These are phyloP conservation scores for Pantelozetes paolii DNA, from an alignment of 2,888 invertebrate species.

Conservation along the genomic window DNA sequence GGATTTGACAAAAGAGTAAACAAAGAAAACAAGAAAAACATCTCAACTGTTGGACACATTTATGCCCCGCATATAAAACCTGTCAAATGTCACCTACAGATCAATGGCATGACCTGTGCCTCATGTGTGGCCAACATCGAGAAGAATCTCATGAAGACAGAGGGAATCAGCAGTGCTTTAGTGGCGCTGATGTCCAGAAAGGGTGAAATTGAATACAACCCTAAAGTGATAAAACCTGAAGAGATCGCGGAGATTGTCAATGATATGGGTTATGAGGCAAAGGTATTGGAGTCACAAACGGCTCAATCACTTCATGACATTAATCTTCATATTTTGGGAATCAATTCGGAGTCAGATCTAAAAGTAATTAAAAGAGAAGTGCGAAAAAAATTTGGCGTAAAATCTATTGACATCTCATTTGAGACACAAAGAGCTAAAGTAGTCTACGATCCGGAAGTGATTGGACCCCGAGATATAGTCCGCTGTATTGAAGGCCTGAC, in stretches of 20 bases:
- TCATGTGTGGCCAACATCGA: slow-evolving; percentile 94
- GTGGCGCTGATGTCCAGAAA: slow-evolving; percentile 91
- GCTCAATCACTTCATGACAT: slow-evolving; percentile 24
- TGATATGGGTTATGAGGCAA: slow-evolving; percentile 39
- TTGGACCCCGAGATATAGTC: slow-evolving; percentile 73
- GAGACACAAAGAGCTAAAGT: slow-evolving; percentile 94
- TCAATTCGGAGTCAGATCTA: not conserved
- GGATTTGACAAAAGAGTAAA: not conserved
- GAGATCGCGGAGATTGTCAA: slow-evolving; percentile 34
- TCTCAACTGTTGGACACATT: no score
- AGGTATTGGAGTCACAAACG: slow-evolving; percentile 11
- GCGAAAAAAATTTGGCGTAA: slow-evolving; percentile 24
- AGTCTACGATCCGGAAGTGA: slow-evolving; percentile 70
- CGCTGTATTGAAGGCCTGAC: slow-evolving; percentile 76
- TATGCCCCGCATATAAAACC: not conserved
- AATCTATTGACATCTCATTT: slow-evolving; percentile 59
- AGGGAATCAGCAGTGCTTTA: slow-evolving; percentile 74
- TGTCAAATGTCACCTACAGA: slow-evolving; percentile 26
- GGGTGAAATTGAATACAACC: slow-evolving; percentile 86
- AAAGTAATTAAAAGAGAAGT: slow-evolving; percentile 7
- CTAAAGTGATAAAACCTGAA: slow-evolving; percentile 55
- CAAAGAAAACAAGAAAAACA: no score
- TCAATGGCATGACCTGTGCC: slow-evolving; percentile 84
- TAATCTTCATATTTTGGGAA: slow-evolving; percentile 33
- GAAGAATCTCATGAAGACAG: slow-evolving; percentile 75